Conservation (phyloP, 2,888 invertebrate genomes). For the Apantesis nais region DNA sequence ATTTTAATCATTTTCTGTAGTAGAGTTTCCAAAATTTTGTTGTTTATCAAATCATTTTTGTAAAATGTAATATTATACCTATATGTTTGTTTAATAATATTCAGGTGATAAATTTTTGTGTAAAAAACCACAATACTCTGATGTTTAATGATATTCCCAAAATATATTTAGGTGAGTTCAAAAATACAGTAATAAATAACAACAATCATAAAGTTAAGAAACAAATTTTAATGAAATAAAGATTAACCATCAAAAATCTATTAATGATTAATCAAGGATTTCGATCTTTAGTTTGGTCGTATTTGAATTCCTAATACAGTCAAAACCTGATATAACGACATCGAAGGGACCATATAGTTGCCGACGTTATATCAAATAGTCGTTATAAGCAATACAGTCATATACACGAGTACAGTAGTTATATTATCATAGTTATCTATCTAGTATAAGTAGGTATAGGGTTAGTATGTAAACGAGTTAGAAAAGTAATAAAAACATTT, state of each 20-base stretch:
- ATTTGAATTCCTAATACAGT: slow-evolving; percentile 70
- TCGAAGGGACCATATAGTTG: no score
- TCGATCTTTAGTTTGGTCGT: slow-evolving; percentile 54
- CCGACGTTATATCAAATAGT: no score
- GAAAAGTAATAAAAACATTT: no score
- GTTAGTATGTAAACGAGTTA: no score
- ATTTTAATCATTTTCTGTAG: no score
- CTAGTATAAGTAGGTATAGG: no score
- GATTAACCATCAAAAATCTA: slow-evolving; percentile 71
- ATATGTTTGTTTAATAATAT: fast-evolving
- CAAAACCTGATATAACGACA: no score
- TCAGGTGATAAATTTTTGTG: slow-evolving; percentile 8
- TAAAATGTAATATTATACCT: neutral
- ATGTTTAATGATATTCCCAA: slow-evolving; percentile 43
- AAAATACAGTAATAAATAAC: slow-evolving; percentile 48
- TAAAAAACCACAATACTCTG: slow-evolving; percentile 37
- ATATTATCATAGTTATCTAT: no score
- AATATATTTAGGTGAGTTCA: slow-evolving; percentile 40
- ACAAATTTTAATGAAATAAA: slow-evolving; percentile 54
- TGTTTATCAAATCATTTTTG: neutral
- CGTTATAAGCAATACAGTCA: no score
- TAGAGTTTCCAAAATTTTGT: neutral
- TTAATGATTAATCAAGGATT: slow-evolving; percentile 75
- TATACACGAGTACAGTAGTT: no score
- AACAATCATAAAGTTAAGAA: slow-evolving; percentile 47